Base-by-base conservation (phyloP, 2,888 invertebrate genomes). In the Dicyrtomina minuta region DNA sequence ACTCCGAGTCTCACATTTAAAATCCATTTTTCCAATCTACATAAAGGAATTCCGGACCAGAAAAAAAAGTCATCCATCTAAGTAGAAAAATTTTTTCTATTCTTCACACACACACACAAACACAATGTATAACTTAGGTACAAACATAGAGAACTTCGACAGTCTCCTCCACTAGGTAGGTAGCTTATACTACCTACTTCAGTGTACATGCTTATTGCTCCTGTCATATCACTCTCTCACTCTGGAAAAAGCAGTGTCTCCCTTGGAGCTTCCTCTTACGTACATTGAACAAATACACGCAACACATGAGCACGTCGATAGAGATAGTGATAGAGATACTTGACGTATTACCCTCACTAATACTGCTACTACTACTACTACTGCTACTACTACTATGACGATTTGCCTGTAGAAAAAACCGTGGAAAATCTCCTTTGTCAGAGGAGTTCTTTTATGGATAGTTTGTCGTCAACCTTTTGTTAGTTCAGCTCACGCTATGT, bases 401-500 rank as follows among this genome's bases (percentile, higher is more conserved):
- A 55, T 26, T 55, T 22, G 10, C 4, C 2, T 51, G 22, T 51
- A 55, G 27, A 55, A n/a, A 26, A 27, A n/a, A 55, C 13, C 6
- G 27, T 26, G 26, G 6, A 55, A 51, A 51, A 20, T 22, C 2
- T 2, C 51, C 17, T 51, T 51, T 51, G 51, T 51, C 51, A 51
- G 51, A n/a, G 1, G 3, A 3, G 17, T n/a, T 51, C 51, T 22
- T 33, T 55, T 41, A 60, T 60, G 59, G 59, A 60, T 41, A 60
- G 41, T 60, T 41, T 41, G 41, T 55, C 26, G 55, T 22, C 39
- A 43, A 22, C 46, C 61, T 61, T 61, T 61, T 61, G 61, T 61
- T 27, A 61, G 61, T 22, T 8, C 61, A 55, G 55, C 33, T 33
- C 33, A 33, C 3, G 33, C 33, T 33, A 33, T 33, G 33, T 33